These are phyloP conservation scores for Drosophila aldrichi DNA, from an alignment of 2,888 invertebrate genomes.

Conservation along the genomic window DNA sequence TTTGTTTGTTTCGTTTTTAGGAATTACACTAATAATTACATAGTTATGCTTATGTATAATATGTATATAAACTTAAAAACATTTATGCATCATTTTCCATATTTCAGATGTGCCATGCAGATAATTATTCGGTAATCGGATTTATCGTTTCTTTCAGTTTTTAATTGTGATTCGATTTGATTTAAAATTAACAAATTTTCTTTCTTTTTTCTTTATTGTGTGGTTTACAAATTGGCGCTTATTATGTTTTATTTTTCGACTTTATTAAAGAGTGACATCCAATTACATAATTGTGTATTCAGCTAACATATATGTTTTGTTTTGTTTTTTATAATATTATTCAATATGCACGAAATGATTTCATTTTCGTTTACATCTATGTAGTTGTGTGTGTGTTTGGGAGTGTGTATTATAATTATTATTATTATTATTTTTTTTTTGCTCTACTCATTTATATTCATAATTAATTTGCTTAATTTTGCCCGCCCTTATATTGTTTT, in stretches of 20 bases:
- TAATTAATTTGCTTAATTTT: constrained; percentile 77
- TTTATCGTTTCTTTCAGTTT: constrained; percentile 23
- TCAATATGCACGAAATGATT: constrained; percentile 72
- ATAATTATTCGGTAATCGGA: constrained; percentile 40
- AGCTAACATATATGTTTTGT: constrained; percentile 63
- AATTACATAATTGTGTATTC: constrained; percentile 63
- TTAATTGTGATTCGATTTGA: constrained; percentile 42
- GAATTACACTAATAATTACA: constrained; percentile 84
- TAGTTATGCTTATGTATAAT: constrained; percentile 79
- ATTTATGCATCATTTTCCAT: constrained; percentile 74
- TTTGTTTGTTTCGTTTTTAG: constrained; percentile 62
- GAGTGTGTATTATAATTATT: constrained; percentile 31
- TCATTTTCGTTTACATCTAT: constrained; percentile 57
- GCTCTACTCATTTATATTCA: constrained; percentile 72
- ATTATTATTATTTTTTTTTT: constrained; percentile 42
- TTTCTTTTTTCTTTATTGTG: constrained; percentile 37
- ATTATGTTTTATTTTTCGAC: constrained; percentile 7
- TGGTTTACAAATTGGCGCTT: constrained; percentile 46
- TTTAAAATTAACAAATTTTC: constrained; percentile 59
- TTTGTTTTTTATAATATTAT: constrained; percentile 53
- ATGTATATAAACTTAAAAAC: constrained; percentile 74
- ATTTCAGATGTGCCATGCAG: constrained; percentile 68
- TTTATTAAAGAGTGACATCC: constrained; percentile 50
- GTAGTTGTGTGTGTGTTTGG: constrained; percentile 53
- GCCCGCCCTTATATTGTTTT: constrained; percentile 77